Conservation (phyloP, 2,113 vertebrate species). For the Gorilla gorilla region DNA sequence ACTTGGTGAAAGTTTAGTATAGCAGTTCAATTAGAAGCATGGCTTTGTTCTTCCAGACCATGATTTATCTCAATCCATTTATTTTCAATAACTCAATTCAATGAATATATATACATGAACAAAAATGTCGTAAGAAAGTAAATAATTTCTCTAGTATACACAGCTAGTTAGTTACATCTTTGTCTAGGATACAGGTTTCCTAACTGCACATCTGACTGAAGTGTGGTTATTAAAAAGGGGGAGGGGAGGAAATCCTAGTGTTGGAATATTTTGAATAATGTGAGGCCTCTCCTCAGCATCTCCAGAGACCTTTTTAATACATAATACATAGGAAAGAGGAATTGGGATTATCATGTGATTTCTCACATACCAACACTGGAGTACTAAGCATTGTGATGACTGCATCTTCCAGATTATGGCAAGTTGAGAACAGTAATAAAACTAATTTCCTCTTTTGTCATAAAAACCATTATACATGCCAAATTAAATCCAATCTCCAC, state of each 20-base stretch:
- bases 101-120: background rate
- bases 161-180: background rate
- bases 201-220: background rate
- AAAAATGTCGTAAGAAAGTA: background rate
- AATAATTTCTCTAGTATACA: background rate
- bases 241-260: background rate
- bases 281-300: background rate
- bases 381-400: background rate
- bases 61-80: background rate
- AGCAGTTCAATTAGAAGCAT: background rate
- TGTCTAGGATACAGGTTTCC: background rate
- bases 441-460: background rate
- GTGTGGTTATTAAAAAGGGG: background rate
- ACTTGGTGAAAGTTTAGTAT: background rate
- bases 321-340: background rate
- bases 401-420: background rate
- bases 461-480: background rate
- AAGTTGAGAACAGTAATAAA: background rate
- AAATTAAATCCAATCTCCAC: background rate
- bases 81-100: background rate
- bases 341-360: background rate
- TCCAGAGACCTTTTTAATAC: background rate
- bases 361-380: background rate
- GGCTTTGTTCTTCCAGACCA: background rate
- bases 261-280: background rate